Conservation (phyloP, 2,113 vertebrate species). For the Notechis scutatus region DNA sequence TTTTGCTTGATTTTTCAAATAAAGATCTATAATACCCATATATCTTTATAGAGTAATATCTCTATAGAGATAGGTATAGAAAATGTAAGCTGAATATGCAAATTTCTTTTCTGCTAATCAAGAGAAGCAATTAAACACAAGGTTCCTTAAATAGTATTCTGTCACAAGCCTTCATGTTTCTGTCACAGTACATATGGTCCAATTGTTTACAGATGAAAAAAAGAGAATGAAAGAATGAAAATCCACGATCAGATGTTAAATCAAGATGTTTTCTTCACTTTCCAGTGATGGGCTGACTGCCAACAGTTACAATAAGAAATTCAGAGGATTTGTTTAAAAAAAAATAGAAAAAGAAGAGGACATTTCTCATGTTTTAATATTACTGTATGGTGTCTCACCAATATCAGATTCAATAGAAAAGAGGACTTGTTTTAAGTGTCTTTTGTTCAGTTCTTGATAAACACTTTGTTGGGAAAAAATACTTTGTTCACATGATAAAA, state of each 20-base stretch:
- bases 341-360: constrained; percentile 29
- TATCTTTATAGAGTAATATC: background rate
- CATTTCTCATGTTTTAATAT: constrained; percentile 60
- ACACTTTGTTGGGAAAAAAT: constrained; percentile 53
- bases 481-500: constrained; percentile 46
- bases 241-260: constrained; percentile 78
- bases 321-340: constrained; percentile 41
- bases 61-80: constrained; percentile 13
- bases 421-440: constrained; percentile 38
- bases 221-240: constrained; percentile 51
- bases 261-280: constrained; percentile 80
- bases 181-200: constrained; percentile 79
- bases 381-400: constrained; percentile 48
- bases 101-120: constrained; percentile 66
- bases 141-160: constrained; percentile 68
- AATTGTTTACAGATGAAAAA: constrained; percentile 80
- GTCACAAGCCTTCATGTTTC: constrained; percentile 72
- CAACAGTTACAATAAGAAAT: constrained; percentile 72
- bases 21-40: constrained; percentile 7
- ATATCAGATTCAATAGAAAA: constrained; percentile 56
- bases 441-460: constrained; percentile 19
- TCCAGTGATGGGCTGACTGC: constrained; percentile 73
- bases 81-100: constrained; percentile 49
- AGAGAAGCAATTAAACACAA: constrained; percentile 66
- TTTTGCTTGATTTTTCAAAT: constrained; percentile 5